A percentile compares a stretch with the other conserved stretches of the same genome.
Evolutionary conservation across 2,888 invertebrate genomes (phyloP).

Genomic region (Podotricha telesiphe): DNA sequence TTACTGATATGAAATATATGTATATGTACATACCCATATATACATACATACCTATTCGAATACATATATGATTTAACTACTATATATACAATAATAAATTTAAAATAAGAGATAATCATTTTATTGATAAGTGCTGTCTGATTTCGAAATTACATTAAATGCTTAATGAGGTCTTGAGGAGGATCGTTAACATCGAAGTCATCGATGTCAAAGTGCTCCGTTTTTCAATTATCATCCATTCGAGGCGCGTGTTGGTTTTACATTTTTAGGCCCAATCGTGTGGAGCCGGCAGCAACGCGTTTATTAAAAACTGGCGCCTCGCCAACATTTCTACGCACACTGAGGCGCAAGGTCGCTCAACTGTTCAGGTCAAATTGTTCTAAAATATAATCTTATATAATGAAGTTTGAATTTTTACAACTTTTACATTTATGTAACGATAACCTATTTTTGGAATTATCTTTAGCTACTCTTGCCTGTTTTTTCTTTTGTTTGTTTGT

Average conservation of each 20-base stretch:
- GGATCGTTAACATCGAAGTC: too few species aligned
- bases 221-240: neutral
- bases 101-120: too few species aligned
- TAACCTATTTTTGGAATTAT: constrained; percentile 13
- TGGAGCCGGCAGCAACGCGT: neutral
- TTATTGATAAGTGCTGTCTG: too few species aligned
- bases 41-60: too few species aligned
- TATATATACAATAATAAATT: too few species aligned
- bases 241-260: neutral
- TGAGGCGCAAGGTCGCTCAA: constrained; percentile 55
- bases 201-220: too few species aligned
- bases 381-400: constrained; percentile 49
- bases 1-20: too few species aligned
- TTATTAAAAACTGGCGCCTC: constrained; percentile 49
- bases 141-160: too few species aligned
- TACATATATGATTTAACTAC: too few species aligned
- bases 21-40: too few species aligned
- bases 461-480: neutral
- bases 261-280: constrained; percentile 1
- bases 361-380: constrained; percentile 52
- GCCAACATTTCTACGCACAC: constrained; percentile 60
- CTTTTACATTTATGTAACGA: constrained; percentile 8
- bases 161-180: too few species aligned
- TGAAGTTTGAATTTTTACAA: constrained; percentile 23
- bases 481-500: neutral